Evolutionary conservation across 2,888 invertebrate species (phyloP), one percentile per base, ranked within the genome.

Genomic region (Drosophila lutescens): DNA sequence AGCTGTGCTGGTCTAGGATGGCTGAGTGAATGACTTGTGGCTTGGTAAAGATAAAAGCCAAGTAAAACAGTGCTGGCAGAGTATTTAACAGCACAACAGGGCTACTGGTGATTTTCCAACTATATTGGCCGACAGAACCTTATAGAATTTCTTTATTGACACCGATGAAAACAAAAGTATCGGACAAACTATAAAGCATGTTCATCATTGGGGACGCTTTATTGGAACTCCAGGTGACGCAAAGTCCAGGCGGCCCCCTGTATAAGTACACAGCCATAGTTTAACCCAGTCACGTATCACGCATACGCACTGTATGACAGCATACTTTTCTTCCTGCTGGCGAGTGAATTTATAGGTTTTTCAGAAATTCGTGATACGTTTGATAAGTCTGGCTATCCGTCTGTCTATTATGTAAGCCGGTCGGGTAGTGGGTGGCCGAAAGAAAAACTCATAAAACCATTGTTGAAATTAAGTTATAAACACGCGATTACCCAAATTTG

Each of bases 281-380:
- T 38, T n/a, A 58, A 59, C 36, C 60, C 43, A 65, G 77, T 78
- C 88, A 85, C 85, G 85, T 85, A 78, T 76, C 74, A 61, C 60
- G 71, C 78, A 86, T 83, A 88, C 86, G 84, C 80, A 56, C 63
- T 34, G 77, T 80, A 73, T 78, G 80, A 79, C 78, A 71, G 68
- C 53, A 84, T 68, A 50, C 59, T 49, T 58, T 74, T 76, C 66
- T 70, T 65, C 75, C 71, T 70, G 75, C 60, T 53, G 47, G 30
- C 34, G 20, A 23, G 13, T 17, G 26, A 17, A 60, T 54, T 69
- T 56, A 72, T 72, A 74, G 69, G 51, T 79, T 72, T 77, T 67
- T 36, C 49, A 60, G 50, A 51, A 57, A 63, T 83, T 62, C 84
- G 86, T 86, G 82, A 86, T 83, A 74, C 68, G 74, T 78, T 82